These are phyloP conservation scores for Zoanthus gigantus DNA, from an alignment of 92 coral and sea anemone genomes.

Conservation along the genomic window DNA sequence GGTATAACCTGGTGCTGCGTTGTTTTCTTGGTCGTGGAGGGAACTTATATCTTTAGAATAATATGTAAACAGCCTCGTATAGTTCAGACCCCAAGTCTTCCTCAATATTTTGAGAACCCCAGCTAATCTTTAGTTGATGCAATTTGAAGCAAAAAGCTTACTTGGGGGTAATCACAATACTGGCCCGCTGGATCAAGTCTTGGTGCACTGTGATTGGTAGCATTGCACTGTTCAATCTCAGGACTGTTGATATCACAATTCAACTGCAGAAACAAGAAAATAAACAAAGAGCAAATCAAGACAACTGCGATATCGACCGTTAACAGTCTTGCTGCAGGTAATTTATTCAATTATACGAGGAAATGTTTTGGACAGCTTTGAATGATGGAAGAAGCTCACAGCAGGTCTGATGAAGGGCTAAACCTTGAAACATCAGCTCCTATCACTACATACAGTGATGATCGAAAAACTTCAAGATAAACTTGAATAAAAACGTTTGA, in stretches of 20 bases:
- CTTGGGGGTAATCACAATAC: slow-evolving; percentile 67
- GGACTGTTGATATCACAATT: slow-evolving; percentile 17
- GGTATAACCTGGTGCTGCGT: no score
- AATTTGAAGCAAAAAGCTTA: not conserved
- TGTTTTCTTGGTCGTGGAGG: no score
- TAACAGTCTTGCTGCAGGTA: not conserved
- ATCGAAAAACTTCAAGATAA: not conserved
- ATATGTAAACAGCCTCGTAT: no score
- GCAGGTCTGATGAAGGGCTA: not conserved
- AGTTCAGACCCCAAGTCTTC: no score
- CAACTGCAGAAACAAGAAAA: slow-evolving; percentile 5
- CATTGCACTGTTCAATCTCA: slow-evolving; percentile 1
- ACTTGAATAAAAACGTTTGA: no score
- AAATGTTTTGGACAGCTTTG: not conserved
- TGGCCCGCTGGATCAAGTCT: slow-evolving; percentile 33
- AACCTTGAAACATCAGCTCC: not conserved
- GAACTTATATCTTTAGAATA: no score
- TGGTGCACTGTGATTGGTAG: slow-evolving; percentile 20
- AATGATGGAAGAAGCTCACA: not conserved
- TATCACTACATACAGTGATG: not conserved
- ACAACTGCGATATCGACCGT: not conserved
- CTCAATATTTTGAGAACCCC: no score
- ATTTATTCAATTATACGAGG: not conserved
- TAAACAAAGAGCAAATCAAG: not conserved
- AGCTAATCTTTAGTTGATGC: no score